A percentile compares a stretch with the other conserved stretches of the same genome.
Evolutionary conservation across 1,140 invertebrate species (phyloP).

Genomic region (Micrasema longulum): DNA sequence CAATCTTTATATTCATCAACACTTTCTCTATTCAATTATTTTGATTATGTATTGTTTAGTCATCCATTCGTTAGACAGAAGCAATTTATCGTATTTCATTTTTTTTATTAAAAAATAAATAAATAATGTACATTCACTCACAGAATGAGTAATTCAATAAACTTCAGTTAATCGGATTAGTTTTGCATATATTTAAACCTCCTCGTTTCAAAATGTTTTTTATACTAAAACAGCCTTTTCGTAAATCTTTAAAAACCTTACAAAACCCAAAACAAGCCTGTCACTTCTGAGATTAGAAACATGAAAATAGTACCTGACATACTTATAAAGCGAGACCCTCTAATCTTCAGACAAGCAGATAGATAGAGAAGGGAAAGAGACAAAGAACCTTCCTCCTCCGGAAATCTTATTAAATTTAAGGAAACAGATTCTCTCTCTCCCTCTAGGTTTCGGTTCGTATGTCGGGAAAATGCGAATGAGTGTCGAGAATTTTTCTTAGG

Average conservation of each 20-base stretch:
- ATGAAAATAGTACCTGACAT: slow-evolving; percentile 44
- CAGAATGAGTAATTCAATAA: too few species aligned
- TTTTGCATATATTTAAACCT: too few species aligned
- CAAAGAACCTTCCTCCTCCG: slow-evolving; percentile 13
- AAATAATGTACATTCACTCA: too few species aligned
- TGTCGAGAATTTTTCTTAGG: slow-evolving; percentile 39
- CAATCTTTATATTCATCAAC: too few species aligned
- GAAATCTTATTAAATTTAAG: slow-evolving; percentile 48
- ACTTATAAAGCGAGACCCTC: slow-evolving; percentile 41
- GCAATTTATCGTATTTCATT: too few species aligned
- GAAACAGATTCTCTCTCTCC: slow-evolving; percentile 40
- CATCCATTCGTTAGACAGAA: too few species aligned
- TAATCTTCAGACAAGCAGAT: slow-evolving; percentile 44
- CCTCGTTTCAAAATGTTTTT: too few species aligned
- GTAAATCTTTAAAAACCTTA: background rate
- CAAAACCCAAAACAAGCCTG: slow-evolving; percentile 22
- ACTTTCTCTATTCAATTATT: too few species aligned
- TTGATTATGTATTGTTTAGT: too few species aligned
- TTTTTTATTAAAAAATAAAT: too few species aligned
- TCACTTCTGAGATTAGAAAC: slow-evolving; percentile 38
- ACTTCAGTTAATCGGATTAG: too few species aligned
- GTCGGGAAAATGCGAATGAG: slow-evolving; percentile 49
- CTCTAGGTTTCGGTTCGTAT: slow-evolving; percentile 25
- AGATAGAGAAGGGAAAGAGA: slow-evolving; percentile 9
- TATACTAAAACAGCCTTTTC: too few species aligned